These are phyloP conservation scores for Pantherophis guttatus DNA, from an alignment of 2,113 vertebrate species.

Conservation along the genomic window DNA sequence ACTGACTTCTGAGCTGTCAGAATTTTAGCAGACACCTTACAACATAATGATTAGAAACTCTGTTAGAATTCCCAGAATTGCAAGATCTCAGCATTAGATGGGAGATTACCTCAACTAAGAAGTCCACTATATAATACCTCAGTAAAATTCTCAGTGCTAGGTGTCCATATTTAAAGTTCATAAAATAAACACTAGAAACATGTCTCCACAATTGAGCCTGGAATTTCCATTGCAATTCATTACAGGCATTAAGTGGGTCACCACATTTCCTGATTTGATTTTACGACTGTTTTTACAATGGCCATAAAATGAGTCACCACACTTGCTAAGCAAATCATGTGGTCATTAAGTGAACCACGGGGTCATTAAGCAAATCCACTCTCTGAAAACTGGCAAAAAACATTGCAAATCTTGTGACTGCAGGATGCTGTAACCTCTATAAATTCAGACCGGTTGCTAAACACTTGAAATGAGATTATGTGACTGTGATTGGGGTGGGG, in stretches of 20 bases:
- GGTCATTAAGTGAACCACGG: not conserved
- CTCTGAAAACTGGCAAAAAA: not conserved
- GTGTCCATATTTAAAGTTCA: not conserved
- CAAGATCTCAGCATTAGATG: not conserved
- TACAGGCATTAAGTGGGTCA: not conserved
- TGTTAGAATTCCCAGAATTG: not conserved
- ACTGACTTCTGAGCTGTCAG: slow-evolving; percentile 56
- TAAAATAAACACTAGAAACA: not conserved
- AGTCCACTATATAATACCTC: not conserved
- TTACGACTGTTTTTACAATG: not conserved
- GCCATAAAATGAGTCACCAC: not conserved
- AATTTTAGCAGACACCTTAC: slow-evolving; percentile 43
- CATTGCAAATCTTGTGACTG: not conserved
- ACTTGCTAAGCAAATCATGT: not conserved
- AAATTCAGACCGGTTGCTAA: not conserved
- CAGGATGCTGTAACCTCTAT: not conserved
- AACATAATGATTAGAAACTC: slow-evolving; percentile 31
- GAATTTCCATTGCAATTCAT: not conserved
- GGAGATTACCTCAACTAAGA: not conserved
- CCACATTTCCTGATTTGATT: not conserved
- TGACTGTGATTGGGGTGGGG: not conserved
- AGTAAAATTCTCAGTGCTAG: not conserved
- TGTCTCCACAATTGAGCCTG: not conserved
- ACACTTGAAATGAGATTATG: not conserved
- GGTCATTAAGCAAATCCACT: not conserved